Conservation (phyloP, 2,797 vertebrate genomes). For the Danio jaintianensis region DNA sequence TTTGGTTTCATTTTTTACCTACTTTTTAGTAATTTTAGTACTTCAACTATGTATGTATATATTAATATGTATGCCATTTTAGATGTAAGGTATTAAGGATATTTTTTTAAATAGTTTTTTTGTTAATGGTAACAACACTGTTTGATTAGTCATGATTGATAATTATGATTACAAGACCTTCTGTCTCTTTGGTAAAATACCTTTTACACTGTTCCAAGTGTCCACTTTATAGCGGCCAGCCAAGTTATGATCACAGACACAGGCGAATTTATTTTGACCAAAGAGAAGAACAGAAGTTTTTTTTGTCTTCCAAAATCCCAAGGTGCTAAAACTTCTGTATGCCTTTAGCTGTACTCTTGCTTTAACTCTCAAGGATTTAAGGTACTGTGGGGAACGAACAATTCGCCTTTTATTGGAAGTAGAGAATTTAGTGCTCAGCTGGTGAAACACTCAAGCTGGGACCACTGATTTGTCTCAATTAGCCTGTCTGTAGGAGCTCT, state of each 20-base stretch:
- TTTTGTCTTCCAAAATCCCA: not conserved
- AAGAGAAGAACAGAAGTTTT: not conserved
- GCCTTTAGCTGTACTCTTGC: not conserved
- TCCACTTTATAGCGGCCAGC: not conserved
- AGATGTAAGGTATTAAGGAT: too few relatives aligned
- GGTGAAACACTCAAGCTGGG: constrained; percentile 34
- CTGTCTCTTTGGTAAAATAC: not conserved
- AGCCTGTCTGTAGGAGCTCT: constrained; percentile 32
- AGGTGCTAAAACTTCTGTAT: not conserved
- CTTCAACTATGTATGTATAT: not conserved
- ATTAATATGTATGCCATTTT: too few relatives aligned
- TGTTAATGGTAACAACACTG: not conserved
- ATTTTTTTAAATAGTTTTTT: too few relatives aligned
- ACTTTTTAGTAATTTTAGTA: not conserved
- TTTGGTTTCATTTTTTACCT: not conserved
- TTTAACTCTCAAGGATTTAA: constrained; percentile 24
- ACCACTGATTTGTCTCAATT: constrained; percentile 47
- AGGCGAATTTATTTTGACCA: not conserved
- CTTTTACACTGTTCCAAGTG: not conserved
- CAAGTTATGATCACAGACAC: not conserved
- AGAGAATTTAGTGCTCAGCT: constrained; percentile 21
- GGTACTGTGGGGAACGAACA: constrained; percentile 28
- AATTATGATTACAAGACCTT: not conserved
- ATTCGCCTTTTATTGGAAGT: constrained; percentile 19
- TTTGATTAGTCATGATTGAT: not conserved